Conservation (phyloP, 2,113 vertebrate genomes). For the Recurvirostra avosetta region DNA sequence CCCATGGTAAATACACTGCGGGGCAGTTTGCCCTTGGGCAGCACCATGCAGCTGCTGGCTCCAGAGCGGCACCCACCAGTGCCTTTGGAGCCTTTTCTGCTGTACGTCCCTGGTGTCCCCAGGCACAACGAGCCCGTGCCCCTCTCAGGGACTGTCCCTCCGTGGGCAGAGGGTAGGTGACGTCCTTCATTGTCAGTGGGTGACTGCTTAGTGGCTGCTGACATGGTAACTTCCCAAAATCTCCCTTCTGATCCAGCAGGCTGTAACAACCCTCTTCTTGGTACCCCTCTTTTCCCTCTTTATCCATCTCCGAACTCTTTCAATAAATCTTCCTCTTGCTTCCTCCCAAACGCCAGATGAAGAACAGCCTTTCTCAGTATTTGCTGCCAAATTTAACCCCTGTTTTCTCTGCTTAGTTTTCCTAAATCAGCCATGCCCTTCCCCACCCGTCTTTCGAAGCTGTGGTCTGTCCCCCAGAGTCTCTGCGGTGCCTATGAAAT, state of each 20-base stretch:
- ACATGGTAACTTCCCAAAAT: not conserved
- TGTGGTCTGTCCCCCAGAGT: not conserved
- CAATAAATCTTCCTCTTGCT: not conserved
- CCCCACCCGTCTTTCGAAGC: not conserved
- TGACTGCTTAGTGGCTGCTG: not conserved
- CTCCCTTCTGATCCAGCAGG: not conserved
- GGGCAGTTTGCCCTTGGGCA: not conserved
- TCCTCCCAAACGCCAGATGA: not conserved
- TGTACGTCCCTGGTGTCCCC: fast-evolving
- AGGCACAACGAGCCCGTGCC: fast-evolving
- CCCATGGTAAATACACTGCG: fast-evolving
- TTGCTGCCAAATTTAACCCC: not conserved
- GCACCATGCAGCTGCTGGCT: not conserved
- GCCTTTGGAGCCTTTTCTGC: not conserved
- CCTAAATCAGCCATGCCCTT: not conserved
- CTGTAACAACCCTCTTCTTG: not conserved
- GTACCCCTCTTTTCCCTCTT: not conserved
- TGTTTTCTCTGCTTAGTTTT: not conserved
- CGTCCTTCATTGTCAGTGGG: not conserved
- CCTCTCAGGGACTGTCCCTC: not conserved
- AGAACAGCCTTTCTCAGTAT: not conserved
- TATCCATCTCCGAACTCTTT: not conserved
- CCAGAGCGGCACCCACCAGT: not conserved
- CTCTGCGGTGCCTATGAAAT: not conserved
- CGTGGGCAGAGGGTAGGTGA: fast-evolving